Percentiles rank a stretch among this genome's conserved stretches.
Conservation (phyloP, 2,113 vertebrate species). For the Podarcis cretensis region DNA sequence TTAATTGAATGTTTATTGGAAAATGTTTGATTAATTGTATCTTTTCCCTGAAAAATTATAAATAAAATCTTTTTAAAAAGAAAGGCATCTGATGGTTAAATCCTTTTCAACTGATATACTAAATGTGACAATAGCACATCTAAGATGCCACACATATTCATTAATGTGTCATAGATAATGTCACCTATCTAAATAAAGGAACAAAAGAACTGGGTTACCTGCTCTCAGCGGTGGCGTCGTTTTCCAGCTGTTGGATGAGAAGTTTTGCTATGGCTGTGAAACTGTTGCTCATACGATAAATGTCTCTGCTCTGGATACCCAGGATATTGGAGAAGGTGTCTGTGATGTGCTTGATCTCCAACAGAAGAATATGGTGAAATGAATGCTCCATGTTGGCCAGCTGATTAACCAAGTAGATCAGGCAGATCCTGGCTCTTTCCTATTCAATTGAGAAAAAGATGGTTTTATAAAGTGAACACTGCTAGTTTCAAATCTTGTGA, state of each 20-base stretch:
- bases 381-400: conserved; percentile 91
- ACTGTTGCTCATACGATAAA: conserved; percentile 96
- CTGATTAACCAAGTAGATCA: conserved; percentile 88
- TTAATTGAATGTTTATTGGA: too few relatives aligned
- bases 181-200: not conserved
- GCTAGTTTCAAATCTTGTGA: not conserved
- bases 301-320: conserved; percentile 86
- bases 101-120: rapidly evolving
- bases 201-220: conserved; percentile 70
- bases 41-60: too few relatives aligned
- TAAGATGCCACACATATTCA: not conserved
- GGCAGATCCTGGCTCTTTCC: conserved; percentile 82
- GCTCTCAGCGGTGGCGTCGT: conserved; percentile 13
- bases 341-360: conserved; percentile 89
- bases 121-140: rapidly evolving
- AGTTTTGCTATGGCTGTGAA: conserved; percentile 88
- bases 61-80: too few relatives aligned
- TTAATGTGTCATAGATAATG: rapidly evolving
- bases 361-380: conserved; percentile 87
- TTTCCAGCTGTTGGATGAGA: conserved; percentile 81
- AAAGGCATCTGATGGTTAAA: not conserved
- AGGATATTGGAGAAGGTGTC: conserved; percentile 83
- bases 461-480: not conserved
- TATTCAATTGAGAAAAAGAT: conserved; percentile 48
- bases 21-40: too few relatives aligned